A percentile compares a stretch with the other conserved stretches of the same genome.
phyloP scores from a whole-genome alignment of 2,113 vertebrate species.

The Illadopsis cleaveri region DNA sequence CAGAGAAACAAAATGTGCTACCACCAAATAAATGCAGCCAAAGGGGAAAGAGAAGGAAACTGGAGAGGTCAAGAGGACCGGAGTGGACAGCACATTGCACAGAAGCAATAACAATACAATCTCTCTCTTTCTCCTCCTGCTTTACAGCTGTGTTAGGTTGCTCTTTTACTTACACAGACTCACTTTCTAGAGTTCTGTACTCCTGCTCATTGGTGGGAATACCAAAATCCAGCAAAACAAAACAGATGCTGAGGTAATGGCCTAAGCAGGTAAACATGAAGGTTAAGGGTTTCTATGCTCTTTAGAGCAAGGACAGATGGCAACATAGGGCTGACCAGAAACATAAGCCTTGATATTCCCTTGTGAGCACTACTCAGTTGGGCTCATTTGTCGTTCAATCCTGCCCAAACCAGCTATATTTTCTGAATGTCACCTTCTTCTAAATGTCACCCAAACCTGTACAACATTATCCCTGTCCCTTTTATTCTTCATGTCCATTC shows the following conservation, averaged over 20 bases:
- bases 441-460: background rate
- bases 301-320: background rate
- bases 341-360: background rate
- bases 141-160: background rate
- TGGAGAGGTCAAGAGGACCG: background rate
- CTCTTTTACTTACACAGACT: background rate
- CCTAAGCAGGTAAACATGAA: background rate
- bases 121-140: background rate
- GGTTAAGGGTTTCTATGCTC: background rate
- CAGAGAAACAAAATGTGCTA: background rate
- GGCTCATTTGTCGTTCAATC: background rate
- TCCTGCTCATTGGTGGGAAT: background rate
- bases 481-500: background rate
- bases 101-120: background rate
- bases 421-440: background rate
- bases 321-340: background rate
- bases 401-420: background rate
- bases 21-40: background rate
- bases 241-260: background rate
- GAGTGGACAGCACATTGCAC: background rate
- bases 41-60: background rate
- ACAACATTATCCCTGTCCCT: background rate
- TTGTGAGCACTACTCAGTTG: background rate
- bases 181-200: background rate
- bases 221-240: background rate